Evolutionary conservation across 2,888 invertebrate genomes (phyloP).

Genomic region (Ceriagrion tenellum): DNA sequence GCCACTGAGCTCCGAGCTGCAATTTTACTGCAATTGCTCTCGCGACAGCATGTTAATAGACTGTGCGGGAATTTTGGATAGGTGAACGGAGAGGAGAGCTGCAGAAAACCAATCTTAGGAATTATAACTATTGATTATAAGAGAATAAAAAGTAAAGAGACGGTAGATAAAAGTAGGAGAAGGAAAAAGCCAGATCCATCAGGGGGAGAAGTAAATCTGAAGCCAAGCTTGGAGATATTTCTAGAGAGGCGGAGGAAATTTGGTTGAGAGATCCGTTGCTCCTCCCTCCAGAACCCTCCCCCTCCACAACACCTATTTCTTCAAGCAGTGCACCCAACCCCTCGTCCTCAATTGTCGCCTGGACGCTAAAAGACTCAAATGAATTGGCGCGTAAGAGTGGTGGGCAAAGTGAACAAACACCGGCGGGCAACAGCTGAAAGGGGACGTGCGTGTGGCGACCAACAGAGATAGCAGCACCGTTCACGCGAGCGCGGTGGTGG

Average conservation of each 20-base stretch:
- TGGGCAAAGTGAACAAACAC: conserved; percentile 47
- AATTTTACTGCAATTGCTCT: too few relatives aligned
- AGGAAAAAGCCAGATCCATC: background rate
- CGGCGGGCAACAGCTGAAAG: background rate
- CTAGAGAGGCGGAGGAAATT: background rate
- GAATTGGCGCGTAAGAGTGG: conserved; percentile 66
- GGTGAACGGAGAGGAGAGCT: too few relatives aligned
- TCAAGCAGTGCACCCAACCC: background rate
- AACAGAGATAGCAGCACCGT: background rate
- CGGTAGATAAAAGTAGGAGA: background rate
- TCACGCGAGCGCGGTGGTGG: background rate
- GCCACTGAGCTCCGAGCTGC: too few relatives aligned
- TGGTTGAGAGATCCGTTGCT: background rate
- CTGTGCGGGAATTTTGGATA: too few relatives aligned
- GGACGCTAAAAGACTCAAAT: conserved; percentile 53
- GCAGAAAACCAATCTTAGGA: too few relatives aligned
- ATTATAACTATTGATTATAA: too few relatives aligned
- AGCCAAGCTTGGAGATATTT: background rate
- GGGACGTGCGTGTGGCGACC: conserved; percentile 5
- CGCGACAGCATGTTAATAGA: too few relatives aligned
- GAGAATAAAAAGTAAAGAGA: too few relatives aligned
- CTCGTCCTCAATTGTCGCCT: background rate
- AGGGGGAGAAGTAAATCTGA: background rate
- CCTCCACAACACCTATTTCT: background rate
- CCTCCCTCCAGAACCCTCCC: background rate